Evolutionary conservation across 2,888 invertebrate species (phyloP).

Genomic region (Trileptium ribeirensis): DNA sequence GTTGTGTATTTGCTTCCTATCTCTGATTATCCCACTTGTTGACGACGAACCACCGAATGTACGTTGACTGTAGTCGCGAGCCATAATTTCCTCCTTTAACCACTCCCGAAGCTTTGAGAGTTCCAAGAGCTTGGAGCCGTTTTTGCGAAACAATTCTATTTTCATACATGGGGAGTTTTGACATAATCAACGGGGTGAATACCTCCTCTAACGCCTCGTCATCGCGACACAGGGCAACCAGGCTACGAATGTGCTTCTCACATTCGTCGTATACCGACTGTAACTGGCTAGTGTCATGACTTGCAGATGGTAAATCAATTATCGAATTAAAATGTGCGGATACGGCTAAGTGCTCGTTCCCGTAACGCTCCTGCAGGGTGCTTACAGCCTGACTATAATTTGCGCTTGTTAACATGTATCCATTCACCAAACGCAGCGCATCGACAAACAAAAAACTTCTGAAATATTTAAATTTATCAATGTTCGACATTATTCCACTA

Average conservation of each 20-base stretch:
- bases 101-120: too few species aligned
- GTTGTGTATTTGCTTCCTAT: too few species aligned
- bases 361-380: background rate
- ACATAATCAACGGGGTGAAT: too few species aligned
- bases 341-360: conserved; percentile 2
- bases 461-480: conserved; percentile 1
- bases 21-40: too few species aligned
- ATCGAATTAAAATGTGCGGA: background rate
- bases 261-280: conserved; percentile 4
- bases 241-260: background rate
- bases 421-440: background rate
- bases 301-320: background rate
- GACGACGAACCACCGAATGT: too few species aligned
- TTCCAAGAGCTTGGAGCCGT: conserved; percentile 28
- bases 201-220: too few species aligned
- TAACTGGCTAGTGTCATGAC: background rate
- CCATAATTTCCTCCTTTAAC: too few species aligned
- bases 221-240: too few species aligned
- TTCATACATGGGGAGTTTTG: background rate
- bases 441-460: background rate
- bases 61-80: too few species aligned
- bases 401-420: background rate
- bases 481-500: background rate
- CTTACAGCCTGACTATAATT: background rate
- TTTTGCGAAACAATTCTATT: background rate